These are phyloP conservation scores for Lithobates pipiens DNA, from an alignment of 2,797 vertebrate genomes.

Conservation along the genomic window DNA sequence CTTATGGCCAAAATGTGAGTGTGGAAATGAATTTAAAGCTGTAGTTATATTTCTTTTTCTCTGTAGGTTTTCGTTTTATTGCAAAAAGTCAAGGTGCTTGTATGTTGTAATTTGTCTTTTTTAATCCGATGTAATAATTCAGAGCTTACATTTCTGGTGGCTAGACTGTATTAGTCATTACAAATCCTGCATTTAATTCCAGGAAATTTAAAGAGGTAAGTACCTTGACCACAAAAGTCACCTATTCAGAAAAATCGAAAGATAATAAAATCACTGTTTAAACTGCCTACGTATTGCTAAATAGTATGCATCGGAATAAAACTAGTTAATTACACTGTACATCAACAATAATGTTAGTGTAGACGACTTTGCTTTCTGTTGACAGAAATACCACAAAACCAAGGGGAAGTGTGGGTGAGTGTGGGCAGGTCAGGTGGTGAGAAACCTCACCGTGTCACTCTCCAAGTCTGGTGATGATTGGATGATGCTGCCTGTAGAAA, in stretches of 20 bases:
- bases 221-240: conserved; percentile 24
- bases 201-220: conserved; percentile 7
- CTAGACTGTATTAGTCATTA: conserved; percentile 32
- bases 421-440: conserved; percentile 69
- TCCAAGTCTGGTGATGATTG: conserved; percentile 68
- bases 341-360: conserved; percentile 73
- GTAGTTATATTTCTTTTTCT: too few relatives aligned
- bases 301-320: conserved; percentile 58
- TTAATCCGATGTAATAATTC: not conserved
- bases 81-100: not conserved
- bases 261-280: conserved; percentile 42
- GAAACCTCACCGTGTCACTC: conserved; percentile 74
- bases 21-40: too few relatives aligned
- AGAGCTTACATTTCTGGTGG: too few relatives aligned
- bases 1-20: too few relatives aligned
- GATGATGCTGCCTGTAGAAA: conserved; percentile 64
- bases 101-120: not conserved
- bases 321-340: conserved; percentile 71
- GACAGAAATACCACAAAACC: conserved; percentile 77
- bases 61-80: too few relatives aligned
- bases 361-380: conserved; percentile 66
- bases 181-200: conserved; percentile 8
- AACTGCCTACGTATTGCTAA: conserved; percentile 63
- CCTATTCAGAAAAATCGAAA: conserved; percentile 16
- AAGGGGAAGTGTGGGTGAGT: conserved; percentile 78